phyloP scores from a whole-genome alignment of 2,797 vertebrate genomes.

The Cyclura pinguis region DNA sequence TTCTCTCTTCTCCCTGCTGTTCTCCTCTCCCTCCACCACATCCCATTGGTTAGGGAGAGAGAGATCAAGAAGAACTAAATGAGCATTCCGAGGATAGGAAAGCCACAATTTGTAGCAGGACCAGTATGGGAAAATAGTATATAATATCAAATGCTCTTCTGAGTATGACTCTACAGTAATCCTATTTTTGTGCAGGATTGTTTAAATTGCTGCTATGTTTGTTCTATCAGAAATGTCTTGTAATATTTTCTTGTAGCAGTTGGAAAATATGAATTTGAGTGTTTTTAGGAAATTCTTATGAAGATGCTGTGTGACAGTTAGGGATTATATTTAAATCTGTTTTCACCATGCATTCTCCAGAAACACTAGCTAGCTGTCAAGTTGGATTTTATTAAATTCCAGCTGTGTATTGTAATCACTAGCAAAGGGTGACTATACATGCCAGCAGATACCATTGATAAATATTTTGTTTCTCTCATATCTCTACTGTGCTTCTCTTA shows the following conservation, averaged over 20 bases:
- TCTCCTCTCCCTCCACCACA: not conserved
- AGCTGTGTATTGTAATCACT: slow-evolving; percentile 57
- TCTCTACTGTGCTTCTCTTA: slow-evolving; percentile 52
- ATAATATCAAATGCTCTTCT: not conserved
- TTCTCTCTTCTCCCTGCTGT: not conserved
- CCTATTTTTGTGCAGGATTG: not conserved
- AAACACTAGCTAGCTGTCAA: slow-evolving; percentile 57
- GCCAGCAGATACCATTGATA: slow-evolving; percentile 47
- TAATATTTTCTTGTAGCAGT: slow-evolving; percentile 2
- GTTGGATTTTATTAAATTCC: slow-evolving; percentile 63
- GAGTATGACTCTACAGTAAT: not conserved
- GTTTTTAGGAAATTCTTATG: slow-evolving; percentile 43
- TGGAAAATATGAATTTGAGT: not conserved
- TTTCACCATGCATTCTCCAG: slow-evolving; percentile 38
- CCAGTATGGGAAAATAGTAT: not conserved
- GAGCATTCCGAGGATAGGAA: not conserved
- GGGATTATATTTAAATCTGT: slow-evolving; percentile 37
- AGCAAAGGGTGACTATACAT: slow-evolving; percentile 53
- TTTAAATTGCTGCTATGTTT: not conserved
- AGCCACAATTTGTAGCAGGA: not conserved
- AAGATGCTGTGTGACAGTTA: slow-evolving; percentile 28
- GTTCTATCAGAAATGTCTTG: not conserved
- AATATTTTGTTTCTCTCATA: slow-evolving; percentile 34
- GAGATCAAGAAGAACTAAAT: not conserved
- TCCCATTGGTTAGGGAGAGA: not conserved